phyloP scores from a whole-genome alignment of 2,888 invertebrate species.

The Dolichomitus sp. region DNA sequence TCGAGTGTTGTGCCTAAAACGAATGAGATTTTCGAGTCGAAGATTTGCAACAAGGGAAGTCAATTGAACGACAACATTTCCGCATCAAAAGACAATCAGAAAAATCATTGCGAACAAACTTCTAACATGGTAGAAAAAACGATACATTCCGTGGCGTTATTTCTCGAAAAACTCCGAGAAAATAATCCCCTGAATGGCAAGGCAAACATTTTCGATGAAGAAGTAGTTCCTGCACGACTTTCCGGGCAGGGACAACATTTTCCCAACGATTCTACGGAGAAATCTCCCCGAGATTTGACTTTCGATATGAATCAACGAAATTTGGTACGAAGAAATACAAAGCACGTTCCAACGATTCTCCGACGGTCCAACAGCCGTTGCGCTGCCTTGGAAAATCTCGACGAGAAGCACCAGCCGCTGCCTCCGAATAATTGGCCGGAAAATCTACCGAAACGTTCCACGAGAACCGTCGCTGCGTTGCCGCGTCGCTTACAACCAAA shows the following conservation, averaged over 20 bases:
- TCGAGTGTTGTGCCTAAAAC: neutral
- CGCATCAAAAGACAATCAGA: neutral
- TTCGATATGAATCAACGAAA: slow-evolving; percentile 17
- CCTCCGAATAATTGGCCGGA: neutral
- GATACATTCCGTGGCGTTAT: slow-evolving; percentile 30
- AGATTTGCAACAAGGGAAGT: neutral
- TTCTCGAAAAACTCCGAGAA: slow-evolving; percentile 39
- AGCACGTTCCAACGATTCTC: slow-evolving; percentile 64
- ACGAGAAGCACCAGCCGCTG: neutral
- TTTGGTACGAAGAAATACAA: slow-evolving; percentile 20
- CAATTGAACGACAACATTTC: neutral
- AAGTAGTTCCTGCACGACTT: slow-evolving; percentile 3
- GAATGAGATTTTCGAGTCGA: neutral
- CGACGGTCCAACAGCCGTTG: slow-evolving; percentile 48
- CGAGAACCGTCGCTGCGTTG: neutral
- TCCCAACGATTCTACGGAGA: neutral
- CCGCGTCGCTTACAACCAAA: neutral
- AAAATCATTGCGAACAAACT: neutral
- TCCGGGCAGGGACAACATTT: slow-evolving; percentile 1
- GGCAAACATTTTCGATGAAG: slow-evolving; percentile 9
- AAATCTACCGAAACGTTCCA: neutral
- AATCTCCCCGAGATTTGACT: neutral
- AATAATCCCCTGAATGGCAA: neutral
- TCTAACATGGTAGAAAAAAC: slow-evolving; percentile 9
- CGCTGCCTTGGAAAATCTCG: neutral